Conservation (phyloP, 1,140 invertebrate genomes). For the Bombus waltoni region DNA sequence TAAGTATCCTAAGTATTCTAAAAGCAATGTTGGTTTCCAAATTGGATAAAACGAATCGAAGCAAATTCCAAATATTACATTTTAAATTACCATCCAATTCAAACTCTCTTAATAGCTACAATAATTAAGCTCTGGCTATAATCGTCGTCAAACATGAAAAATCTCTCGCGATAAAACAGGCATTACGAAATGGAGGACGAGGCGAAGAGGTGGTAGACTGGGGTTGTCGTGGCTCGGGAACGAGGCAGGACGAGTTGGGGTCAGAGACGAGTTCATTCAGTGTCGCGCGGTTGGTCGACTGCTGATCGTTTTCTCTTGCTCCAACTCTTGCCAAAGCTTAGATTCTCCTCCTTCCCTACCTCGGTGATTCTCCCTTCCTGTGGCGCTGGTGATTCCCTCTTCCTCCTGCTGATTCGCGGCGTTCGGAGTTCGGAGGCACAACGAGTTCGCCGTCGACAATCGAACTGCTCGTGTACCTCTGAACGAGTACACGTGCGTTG, state of each 20-base stretch:
- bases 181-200: neutral
- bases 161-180: neutral
- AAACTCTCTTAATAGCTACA: neutral
- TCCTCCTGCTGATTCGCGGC: neutral
- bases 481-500: slow-evolving; percentile 45
- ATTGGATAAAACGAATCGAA: too few species aligned
- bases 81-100: neutral
- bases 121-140: neutral
- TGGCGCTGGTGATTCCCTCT: neutral
- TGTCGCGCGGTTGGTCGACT: slow-evolving; percentile 62
- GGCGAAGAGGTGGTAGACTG: neutral
- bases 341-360: slow-evolving; percentile 2
- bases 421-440: neutral
- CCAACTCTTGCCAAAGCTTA: neutral
- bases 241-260: slow-evolving; percentile 53
- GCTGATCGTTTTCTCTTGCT: slow-evolving; percentile 27
- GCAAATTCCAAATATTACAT: neutral
- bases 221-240: slow-evolving; percentile 28
- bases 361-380: slow-evolving; percentile 13
- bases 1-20: neutral
- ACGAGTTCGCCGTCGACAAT: neutral
- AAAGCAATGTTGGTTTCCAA: neutral
- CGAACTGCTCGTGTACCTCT: slow-evolving; percentile 1
- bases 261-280: slow-evolving; percentile 76
- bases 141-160: neutral